phyloP scores from a whole-genome alignment of 2,888 invertebrate genomes.

The Dermolepida albohirtum region DNA sequence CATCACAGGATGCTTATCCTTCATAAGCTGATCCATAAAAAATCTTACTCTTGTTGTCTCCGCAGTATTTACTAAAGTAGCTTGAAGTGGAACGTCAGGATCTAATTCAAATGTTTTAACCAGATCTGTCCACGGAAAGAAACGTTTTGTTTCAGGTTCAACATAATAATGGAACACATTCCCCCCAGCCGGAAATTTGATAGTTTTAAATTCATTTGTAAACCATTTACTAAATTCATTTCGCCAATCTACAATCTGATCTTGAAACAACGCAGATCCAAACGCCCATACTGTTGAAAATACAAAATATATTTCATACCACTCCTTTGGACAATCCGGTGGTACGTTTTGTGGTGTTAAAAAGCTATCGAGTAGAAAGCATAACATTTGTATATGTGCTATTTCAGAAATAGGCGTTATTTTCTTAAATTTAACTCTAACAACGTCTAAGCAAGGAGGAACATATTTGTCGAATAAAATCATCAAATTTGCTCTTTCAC shows the following conservation, averaged over 20 bases:
- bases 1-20: constrained; percentile 87
- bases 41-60: constrained; percentile 90
- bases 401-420: constrained; percentile 93
- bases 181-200: constrained; percentile 87
- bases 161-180: constrained; percentile 92
- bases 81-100: constrained; percentile 85
- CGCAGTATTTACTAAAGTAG: constrained; percentile 82
- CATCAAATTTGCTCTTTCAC: constrained; percentile 83
- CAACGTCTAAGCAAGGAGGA: constrained; percentile 82
- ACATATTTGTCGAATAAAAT: constrained; percentile 95
- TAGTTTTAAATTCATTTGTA: constrained; percentile 88
- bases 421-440: constrained; percentile 82
- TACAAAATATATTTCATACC: constrained; percentile 94
- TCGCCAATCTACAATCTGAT: constrained; percentile 91
- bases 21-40: constrained; percentile 87
- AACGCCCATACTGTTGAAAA: constrained; percentile 94
- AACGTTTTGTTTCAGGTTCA: constrained; percentile 86
- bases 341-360: constrained; percentile 85
- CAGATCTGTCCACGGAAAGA: constrained; percentile 87
- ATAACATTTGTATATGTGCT: constrained; percentile 89
- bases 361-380: constrained; percentile 87
- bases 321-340: constrained; percentile 90
- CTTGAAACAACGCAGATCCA: constrained; percentile 91
- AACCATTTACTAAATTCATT: constrained; percentile 97
- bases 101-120: constrained; percentile 85